Base-by-base conservation (phyloP, 2,888 invertebrate species). In the Nomada fucata region DNA sequence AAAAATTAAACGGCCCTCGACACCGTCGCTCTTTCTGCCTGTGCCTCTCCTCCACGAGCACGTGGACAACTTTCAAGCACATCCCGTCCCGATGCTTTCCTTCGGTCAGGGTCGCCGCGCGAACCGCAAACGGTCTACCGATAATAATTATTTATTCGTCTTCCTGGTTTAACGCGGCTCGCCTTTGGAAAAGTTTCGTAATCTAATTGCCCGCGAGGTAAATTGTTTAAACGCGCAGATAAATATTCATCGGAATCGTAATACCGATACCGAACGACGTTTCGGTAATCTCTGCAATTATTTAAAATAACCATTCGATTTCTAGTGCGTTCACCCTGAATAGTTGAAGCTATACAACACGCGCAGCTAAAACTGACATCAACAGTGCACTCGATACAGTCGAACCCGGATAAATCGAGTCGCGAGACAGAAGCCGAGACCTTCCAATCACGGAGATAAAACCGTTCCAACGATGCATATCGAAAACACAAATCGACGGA, bases 81-180 rank as follows among this genome's bases (percentile, higher is more conserved):
- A 42, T 1, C 23, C 20, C 61, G 64, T 60, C 59, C 59, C 52
- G 67, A 15, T 53, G 67, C n/a, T 53, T 36, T 47, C 50, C 36
- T 75, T 68, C 72, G 81, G 72, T 80, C 73, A 80, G 72, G 72
- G 72, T 80, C 79, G 47, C 36, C 36, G 36, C 36, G 36, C 36
- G 36, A 36, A 36, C 36, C 36, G 36, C n/a, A 44, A 42, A 61
- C 55, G 15, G 36, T 68, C 57, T 29, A 57, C 68, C 53, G 50
- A 68, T 67, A 75, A 75, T 78, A 44, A 18, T 29, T 57, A 50
- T 55, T 59, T 64, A 23, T 52, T 61, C 44, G 44, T 23, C 18
- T 47, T 47, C 57, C 20, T 26, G 13, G 23, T 57, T 20, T 13
- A 23, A 57, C 20, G 13, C 26, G 20, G 2, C 26, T 57, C 57